Base-by-base conservation (phyloP, 2,888 invertebrate species). In the Diarsia brunnea region DNA sequence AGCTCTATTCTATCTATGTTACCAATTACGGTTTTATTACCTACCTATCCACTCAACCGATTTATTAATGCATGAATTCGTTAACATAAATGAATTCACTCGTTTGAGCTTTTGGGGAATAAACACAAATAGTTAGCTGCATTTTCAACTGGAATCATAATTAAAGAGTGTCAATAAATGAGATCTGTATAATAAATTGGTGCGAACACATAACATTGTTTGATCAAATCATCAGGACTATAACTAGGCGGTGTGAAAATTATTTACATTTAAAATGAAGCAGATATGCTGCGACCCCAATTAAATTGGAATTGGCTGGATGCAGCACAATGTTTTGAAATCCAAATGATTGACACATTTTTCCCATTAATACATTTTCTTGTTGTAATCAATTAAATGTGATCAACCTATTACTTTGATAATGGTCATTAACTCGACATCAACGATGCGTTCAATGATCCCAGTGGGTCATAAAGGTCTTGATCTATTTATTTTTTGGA, bases 1-100 rank as follows among this genome's bases (percentile, higher is more conserved):
- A 45, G 7, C 60, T 58, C n/a, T 16, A 47, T 78, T 27, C 16
- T 10, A 19, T 47, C 21, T 19, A 24, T 65, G 45, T 61, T 45
- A 38, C 16, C n/a, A 73, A 61, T 66, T 60, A 60, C 31, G 38
- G 45, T 76, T 76, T 58, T 43, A 67, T 31, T 45, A n/a, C 21
- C 14, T 45, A n/a, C 21, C 14, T 24, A 14, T 2, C 16, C 10
- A 68, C 14, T 51, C 12, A 49, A 55, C 14, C 31, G 8, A 5
- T 60, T 19, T 11, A 43, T 73, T 58, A 72, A 66, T 55, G 31
- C 31, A 58, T 75, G 49, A 58, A 49, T n/a, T 12, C 31, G 11
- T 14, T n/a, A 55, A 55, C 47, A 53, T 7, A 55, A 72, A 66
- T 72, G 14, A 66, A 60, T 67, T 51, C 24, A 24, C 49, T n/a